Evolutionary conservation across 2,113 vertebrate species (phyloP), one percentile per base, ranked within the genome.

Genomic region (Desmodus rotundus): DNA sequence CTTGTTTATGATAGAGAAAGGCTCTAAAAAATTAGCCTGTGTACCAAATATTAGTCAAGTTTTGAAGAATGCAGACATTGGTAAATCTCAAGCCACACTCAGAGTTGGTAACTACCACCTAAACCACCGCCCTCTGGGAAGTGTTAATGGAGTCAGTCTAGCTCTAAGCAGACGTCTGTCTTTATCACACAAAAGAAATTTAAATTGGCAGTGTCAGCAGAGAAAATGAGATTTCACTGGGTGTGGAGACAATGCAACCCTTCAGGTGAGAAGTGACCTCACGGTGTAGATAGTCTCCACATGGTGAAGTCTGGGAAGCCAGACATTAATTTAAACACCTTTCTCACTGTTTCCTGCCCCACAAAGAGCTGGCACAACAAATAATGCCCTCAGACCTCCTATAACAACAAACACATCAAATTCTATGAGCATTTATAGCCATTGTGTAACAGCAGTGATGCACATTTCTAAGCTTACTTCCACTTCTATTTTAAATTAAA

Each of bases 161-260:
- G 58, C 47, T 73, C 73, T 43, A 56, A 41, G 36, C 85, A 95
- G 87, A 93, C 92, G 90, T 93, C 92, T 95, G 92, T 93, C 93
- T 96, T 11, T 84, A 96, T 96, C 86, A 72, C 77, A 82, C 33
- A 91, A 81, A 86, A 90, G 74, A 36, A 63, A 93, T 76, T 72
- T 94, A 92, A 95, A 95, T 56, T 95, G 93, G 72, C 47, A 41
- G 61, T 72, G 54, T 96, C 96, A 87, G 77, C 85, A 96, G 63
- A 86, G 88, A 92, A 89, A 92, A 97, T 58, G 93, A 31, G 50
- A 81, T 80, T 91, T 82, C 73, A 74, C 36, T n/a, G 54, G 88
- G 93, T 70, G 82, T 95, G 78, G 86, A 92, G 50, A 74, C 61
- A 83, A 82, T 72, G 36, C 47, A 90, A 28, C 54, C 56, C 33